These are phyloP conservation scores for Panthera tigris DNA, from an alignment of 2,113 vertebrate species.

Conservation along the genomic window DNA sequence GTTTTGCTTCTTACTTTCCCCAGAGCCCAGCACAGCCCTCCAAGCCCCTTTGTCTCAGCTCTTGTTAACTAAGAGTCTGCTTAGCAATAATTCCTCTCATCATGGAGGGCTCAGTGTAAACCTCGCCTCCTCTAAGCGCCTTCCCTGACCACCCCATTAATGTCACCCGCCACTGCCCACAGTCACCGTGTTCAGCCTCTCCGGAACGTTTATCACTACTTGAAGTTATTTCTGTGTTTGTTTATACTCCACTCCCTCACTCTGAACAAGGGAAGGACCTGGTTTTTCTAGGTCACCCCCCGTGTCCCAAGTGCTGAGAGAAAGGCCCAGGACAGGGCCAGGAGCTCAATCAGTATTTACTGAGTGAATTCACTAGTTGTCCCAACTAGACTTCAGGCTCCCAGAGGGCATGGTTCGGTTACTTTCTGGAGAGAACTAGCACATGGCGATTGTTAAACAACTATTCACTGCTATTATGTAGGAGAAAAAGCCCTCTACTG, in stretches of 20 bases:
- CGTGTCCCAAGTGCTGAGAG: conserved; percentile 1
- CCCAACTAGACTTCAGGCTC: conserved; percentile 15
- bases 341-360: conserved; percentile 54
- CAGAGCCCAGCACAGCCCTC: not conserved
- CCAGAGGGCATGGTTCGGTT: conserved; percentile 36
- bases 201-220: not conserved
- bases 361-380: conserved; percentile 40
- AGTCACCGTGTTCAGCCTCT: not conserved
- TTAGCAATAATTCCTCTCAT: not conserved
- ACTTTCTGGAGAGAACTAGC: conserved; percentile 43
- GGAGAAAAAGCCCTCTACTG: not conserved
- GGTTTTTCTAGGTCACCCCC: not conserved
- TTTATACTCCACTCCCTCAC: not conserved
- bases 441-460: not conserved
- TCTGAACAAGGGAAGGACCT: not conserved
- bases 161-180: accelerated
- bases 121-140: not conserved
- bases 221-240: not conserved
- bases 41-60: not conserved
- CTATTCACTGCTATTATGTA: not conserved
- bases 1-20: not conserved
- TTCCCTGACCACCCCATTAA: not conserved
- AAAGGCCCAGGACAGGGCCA: conserved; percentile 15
- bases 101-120: not conserved
- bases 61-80: not conserved